Percentiles rank a stretch among this genome's conserved stretches.
phyloP scores from a whole-genome alignment of 2,113 vertebrate genomes.

The Scomber japonicus region DNA sequence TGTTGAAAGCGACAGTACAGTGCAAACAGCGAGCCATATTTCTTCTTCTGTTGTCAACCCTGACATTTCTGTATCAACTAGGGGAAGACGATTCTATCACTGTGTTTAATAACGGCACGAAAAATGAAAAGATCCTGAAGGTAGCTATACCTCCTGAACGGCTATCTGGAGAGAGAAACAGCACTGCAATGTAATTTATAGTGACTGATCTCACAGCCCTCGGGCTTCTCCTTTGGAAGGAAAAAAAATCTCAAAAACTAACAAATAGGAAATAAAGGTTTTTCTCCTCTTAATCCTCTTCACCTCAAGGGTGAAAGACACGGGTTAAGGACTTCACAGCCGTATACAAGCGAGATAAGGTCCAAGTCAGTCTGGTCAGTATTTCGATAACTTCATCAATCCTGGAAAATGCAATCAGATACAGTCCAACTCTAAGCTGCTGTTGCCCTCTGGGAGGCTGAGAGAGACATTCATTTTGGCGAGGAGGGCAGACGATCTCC shows the following conservation, averaged over 20 bases:
- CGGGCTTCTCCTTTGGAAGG: conserved; percentile 69
- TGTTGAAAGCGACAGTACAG: conserved; percentile 37
- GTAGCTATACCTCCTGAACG: conserved; percentile 76
- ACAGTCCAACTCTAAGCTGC: conserved; percentile 71
- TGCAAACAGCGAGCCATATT: conserved; percentile 47
- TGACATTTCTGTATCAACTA: conserved; percentile 71
- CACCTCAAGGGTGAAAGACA: conserved; percentile 77
- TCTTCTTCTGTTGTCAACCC: conserved; percentile 59
- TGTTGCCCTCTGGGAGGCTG: conserved; percentile 82
- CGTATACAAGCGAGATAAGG: conserved; percentile 60
- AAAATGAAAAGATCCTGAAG: conserved; percentile 84
- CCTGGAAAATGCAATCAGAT: conserved; percentile 83
- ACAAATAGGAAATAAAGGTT: conserved; percentile 83
- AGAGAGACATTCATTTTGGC: conserved; percentile 79
- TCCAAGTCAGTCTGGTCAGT: conserved; percentile 83
- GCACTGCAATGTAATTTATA: conserved; percentile 83
- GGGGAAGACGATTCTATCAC: conserved; percentile 63
- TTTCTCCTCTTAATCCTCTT: conserved; percentile 71
- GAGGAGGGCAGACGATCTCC: conserved; percentile 80
- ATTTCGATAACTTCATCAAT: conserved; percentile 84
- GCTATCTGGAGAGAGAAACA: conserved; percentile 80
- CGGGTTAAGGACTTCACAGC: conserved; percentile 79
- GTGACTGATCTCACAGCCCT: conserved; percentile 73
- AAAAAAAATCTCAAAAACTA: conserved; percentile 68
- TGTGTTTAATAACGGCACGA: conserved; percentile 82